Base-by-base conservation (phyloP, 2,113 vertebrate genomes). In the Grallaria varia region DNA sequence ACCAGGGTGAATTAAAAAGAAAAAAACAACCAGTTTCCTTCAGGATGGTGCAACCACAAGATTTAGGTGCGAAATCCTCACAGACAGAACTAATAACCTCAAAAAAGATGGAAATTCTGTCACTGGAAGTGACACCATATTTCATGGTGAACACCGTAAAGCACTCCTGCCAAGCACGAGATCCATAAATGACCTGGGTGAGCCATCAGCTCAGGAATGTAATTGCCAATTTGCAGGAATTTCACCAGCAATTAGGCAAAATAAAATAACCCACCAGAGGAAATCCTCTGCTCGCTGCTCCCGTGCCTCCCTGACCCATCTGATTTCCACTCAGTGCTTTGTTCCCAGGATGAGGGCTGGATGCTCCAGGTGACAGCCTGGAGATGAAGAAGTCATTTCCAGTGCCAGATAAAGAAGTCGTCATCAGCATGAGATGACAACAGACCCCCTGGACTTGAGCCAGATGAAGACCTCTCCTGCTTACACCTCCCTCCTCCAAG, bases 161-260 rank as follows among this genome's bases (percentile, higher is more conserved):
- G 84, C 12, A 4, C 93, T 96, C 69, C 94, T 96, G 96, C 96
- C 96, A 94, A 97, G 96, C 40, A 3, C 16, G 17, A 88, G 91
- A 83, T 95, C 94, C 91, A 91, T 88, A 96, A 97, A 94, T 74
- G 96, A 97, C 95, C 97, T 76, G 79, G 83, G 88, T 97, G 84
- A 97, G 95, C 91, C 97, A 96, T 97, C 96, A 95, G 78, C 89
- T 87, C 63, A 19, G 88, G 93, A 97, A 94, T 89, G 76, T 97
- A 97, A 98, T 79, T 95, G 97, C 88, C 96, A 96, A 97, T 97
- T 96, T 97, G 95, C 97, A 97, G 92, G 97, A 96, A 97, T 96
- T 97, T 97, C 95, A 97, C 95, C 96, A 96, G 96, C 97, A 95
- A 98, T 98, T 97, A 98, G 95, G 95, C 96, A 97, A 97, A 98